Evolutionary conservation across 1,140 invertebrate species (phyloP).

Genomic region (Coenobita brevimanus): DNA sequence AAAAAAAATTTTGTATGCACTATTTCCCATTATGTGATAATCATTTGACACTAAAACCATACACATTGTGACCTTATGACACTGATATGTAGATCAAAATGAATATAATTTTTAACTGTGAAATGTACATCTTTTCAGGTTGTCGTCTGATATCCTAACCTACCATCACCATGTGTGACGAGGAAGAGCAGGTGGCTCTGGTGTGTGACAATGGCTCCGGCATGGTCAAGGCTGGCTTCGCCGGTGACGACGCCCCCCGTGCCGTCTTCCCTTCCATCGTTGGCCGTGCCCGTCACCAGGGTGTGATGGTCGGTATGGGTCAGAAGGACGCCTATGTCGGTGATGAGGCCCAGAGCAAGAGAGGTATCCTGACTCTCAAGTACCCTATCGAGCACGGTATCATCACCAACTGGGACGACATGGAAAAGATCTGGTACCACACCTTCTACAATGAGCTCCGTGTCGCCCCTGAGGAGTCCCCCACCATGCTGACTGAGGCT

Average conservation of each 20-base stretch:
- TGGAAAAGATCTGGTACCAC: slow-evolving; percentile 97
- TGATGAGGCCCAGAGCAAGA: slow-evolving; percentile 94
- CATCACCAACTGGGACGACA: slow-evolving; percentile 93
- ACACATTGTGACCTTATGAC: too few species aligned
- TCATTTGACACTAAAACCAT: too few species aligned
- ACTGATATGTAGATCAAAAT: too few species aligned
- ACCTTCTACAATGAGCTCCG: slow-evolving; percentile 96
- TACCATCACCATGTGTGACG: too few species aligned
- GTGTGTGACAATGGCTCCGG: too few species aligned
- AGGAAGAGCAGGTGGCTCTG: too few species aligned
- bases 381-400: slow-evolving; percentile 97
- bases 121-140: too few species aligned
- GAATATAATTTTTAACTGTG: too few species aligned
- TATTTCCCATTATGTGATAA: too few species aligned
- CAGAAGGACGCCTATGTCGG: slow-evolving; percentile 93
- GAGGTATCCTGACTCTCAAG: slow-evolving; percentile 92
- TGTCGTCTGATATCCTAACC: too few species aligned
- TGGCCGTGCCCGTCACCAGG: slow-evolving; percentile 79
- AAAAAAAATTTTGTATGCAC: too few species aligned
- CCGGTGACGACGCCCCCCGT: slow-evolving; percentile 91
- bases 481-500: slow-evolving; percentile 87
- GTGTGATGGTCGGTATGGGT: slow-evolving; percentile 96
- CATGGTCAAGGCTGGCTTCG: slow-evolving; percentile 78
- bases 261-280: slow-evolving; percentile 91
- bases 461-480: slow-evolving; percentile 95